A percentile compares a stretch with the other conserved stretches of the same genome.
phyloP scores from a whole-genome alignment of 2,113 vertebrate genomes.

The Cephalopholis sonnerati region DNA sequence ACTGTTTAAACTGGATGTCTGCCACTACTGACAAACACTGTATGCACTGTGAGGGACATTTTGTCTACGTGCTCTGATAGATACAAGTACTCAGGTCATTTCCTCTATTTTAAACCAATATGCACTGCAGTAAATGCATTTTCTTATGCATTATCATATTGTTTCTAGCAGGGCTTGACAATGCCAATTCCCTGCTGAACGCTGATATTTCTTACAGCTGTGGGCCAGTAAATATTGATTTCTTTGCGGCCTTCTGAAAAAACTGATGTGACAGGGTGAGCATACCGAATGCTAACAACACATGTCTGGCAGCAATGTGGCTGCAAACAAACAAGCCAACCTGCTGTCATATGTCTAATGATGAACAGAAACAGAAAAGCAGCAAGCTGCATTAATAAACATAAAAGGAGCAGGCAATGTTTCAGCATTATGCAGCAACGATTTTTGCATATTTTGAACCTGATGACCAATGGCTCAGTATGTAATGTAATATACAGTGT shows the following conservation, averaged over 20 bases:
- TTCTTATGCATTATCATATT: neutral
- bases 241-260: neutral
- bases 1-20: neutral
- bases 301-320: neutral
- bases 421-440: neutral
- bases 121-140: neutral
- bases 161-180: neutral
- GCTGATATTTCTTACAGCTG: neutral
- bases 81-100: neutral
- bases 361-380: neutral
- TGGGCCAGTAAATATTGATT: conserved; percentile 1
- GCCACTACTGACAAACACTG: neutral
- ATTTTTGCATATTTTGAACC: neutral
- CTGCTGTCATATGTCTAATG: neutral
- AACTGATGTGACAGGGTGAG: neutral
- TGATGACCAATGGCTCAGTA: neutral
- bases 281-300: neutral
- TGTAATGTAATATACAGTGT: neutral
- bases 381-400: neutral
- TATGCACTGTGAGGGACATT: neutral
- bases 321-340: neutral
- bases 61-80: neutral
- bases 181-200: neutral
- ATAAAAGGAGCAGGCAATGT: neutral
- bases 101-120: neutral